A percentile compares a stretch with the other conserved stretches of the same genome.
These are phyloP conservation scores for Ovibos moschatus DNA, from an alignment of 2,113 vertebrate genomes.

Conservation along the genomic window DNA sequence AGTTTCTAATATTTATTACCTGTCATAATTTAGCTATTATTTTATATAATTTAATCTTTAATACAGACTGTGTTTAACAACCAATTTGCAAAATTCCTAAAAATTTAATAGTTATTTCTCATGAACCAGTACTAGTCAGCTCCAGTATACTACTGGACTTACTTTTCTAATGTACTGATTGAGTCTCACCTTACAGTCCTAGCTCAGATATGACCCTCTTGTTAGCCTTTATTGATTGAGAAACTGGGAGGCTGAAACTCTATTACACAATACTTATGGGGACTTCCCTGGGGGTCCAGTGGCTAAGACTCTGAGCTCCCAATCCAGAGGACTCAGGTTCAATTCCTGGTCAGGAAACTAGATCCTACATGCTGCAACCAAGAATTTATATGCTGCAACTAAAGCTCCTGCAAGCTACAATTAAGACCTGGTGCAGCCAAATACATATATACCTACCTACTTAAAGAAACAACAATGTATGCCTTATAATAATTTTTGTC, in stretches of 20 bases:
- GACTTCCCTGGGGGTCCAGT: neutral
- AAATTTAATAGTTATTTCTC: neutral
- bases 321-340: neutral
- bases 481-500: neutral
- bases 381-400: neutral
- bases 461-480: neutral
- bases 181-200: neutral
- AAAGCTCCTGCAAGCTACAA: neutral
- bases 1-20: neutral
- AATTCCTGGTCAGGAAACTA: neutral
- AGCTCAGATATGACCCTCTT: neutral
- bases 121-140: neutral
- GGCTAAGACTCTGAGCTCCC: neutral
- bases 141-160: neutral
- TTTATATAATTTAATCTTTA: neutral
- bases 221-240: neutral
- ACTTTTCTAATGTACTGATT: neutral
- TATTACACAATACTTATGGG: neutral
- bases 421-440: neutral
- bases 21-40: neutral
- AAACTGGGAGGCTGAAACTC: neutral
- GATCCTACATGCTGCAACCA: neutral
- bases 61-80: neutral
- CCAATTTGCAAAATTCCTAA: neutral
- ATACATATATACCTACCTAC: neutral